Percentiles rank a stretch among this genome's conserved stretches.
phyloP scores from a whole-genome alignment of 2,888 invertebrate genomes.

The Enchytraeus crypticus region DNA sequence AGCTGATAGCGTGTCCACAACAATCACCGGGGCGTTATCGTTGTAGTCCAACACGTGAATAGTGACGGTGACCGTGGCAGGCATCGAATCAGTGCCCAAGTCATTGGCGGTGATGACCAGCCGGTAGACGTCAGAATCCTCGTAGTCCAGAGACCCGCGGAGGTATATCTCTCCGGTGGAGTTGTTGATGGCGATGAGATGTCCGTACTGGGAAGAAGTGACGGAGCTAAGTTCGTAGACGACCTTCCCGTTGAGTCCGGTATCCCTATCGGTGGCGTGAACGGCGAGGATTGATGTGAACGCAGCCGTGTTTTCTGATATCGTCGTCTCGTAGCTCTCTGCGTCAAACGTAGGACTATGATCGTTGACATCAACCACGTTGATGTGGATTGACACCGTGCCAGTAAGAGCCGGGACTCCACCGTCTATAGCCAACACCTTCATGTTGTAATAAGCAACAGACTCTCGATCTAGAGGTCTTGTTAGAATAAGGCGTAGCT shows the following conservation, averaged over 20 bases:
- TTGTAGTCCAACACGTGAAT: conserved; percentile 59
- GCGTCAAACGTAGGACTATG: conserved; percentile 11
- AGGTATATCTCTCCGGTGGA: conserved; percentile 22
- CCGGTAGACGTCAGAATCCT: conserved; percentile 18
- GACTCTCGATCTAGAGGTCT: conserved; percentile 23
- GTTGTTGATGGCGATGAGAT: conserved; percentile 19
- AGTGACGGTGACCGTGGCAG: conserved; percentile 43
- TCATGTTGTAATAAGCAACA: conserved; percentile 16
- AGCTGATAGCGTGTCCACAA: conserved; percentile 73
- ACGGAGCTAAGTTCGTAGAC: conserved; percentile 21
- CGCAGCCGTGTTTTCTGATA: conserved; percentile 20
- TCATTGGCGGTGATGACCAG: conserved; percentile 23
- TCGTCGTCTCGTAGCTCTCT: conserved; percentile 14
- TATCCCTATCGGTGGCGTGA: conserved; percentile 24
- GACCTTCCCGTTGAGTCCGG: conserved; percentile 26
- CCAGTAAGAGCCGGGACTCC: conserved; percentile 15
- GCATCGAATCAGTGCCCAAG: conserved; percentile 23
- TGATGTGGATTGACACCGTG: conserved; percentile 15
- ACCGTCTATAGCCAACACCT: conserved; percentile 21
- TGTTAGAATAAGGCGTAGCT: conserved; percentile 20
- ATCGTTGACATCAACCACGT: conserved; percentile 16
- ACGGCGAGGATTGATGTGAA: conserved; percentile 18
- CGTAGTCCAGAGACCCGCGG: conserved; percentile 21
- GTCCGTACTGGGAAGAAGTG: conserved; percentile 17
- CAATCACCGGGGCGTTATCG: conserved; percentile 78